phyloP scores from a whole-genome alignment of 2,797 vertebrate species.

The Amblyopsis hoosieri region DNA sequence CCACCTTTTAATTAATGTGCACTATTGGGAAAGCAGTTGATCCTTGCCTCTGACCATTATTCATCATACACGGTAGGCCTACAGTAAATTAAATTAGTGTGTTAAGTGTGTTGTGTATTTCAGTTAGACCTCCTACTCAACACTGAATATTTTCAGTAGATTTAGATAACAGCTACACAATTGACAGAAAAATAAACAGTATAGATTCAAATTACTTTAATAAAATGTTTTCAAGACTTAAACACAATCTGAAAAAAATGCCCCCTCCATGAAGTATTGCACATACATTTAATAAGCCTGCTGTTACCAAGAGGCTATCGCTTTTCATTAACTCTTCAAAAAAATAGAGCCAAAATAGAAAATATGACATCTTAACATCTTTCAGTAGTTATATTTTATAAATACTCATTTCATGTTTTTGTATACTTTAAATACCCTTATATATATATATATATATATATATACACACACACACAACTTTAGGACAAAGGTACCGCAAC shows the following conservation, averaged over 20 bases:
- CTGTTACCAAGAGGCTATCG: conserved; percentile 63
- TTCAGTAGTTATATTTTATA: conserved; percentile 74
- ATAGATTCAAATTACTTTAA: conserved; percentile 55
- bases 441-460: conserved; percentile 20
- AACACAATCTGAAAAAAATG: conserved; percentile 24
- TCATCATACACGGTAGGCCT: background rate
- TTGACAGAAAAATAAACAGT: background rate
- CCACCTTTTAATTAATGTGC: no score
- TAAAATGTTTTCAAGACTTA: conserved; percentile 44
- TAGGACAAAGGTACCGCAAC: conserved; percentile 15
- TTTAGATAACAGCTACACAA: background rate
- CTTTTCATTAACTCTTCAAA: conserved; percentile 49
- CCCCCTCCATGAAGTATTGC: conserved; percentile 73
- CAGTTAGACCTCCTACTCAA: background rate
- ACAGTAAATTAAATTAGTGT: background rate
- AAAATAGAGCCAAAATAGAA: conserved; percentile 85
- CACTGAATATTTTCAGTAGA: background rate
- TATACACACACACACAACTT: conserved; percentile 37
- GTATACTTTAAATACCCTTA: conserved; percentile 53
- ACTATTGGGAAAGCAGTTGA: no score
- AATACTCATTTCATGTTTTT: conserved; percentile 50
- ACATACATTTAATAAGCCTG: conserved; percentile 68
- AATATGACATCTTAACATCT: conserved; percentile 76
- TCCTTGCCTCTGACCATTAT: no score
- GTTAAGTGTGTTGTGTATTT: background rate